Evolutionary conservation across 2,797 vertebrate species (phyloP).

Genomic region (Siniperca undulata): DNA sequence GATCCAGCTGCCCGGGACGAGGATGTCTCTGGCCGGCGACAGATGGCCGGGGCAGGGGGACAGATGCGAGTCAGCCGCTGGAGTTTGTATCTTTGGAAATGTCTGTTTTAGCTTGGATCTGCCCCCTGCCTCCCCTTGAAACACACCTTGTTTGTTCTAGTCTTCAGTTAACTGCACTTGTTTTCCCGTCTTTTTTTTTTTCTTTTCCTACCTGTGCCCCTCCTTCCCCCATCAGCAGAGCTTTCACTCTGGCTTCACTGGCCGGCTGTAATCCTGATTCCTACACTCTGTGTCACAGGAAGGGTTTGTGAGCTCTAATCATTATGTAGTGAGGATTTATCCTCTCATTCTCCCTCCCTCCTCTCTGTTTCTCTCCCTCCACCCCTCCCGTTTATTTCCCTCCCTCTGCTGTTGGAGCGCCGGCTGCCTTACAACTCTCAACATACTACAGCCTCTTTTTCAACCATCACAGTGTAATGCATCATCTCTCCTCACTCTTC

Average conservation of each 20-base stretch:
- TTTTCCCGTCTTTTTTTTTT: conserved; percentile 43
- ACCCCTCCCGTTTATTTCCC: conserved; percentile 62
- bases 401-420: conserved; percentile 55
- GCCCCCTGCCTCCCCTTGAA: conserved; percentile 16
- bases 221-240: conserved; percentile 57
- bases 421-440: conserved; percentile 66
- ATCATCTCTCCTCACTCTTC: conserved; percentile 36
- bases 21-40: conserved; percentile 42
- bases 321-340: conserved; percentile 89
- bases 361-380: conserved; percentile 50
- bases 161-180: conserved; percentile 58
- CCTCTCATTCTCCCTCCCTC: conserved; percentile 68
- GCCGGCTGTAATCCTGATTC: conserved; percentile 84
- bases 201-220: conserved; percentile 56
- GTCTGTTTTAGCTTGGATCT: conserved; percentile 33
- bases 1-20: conserved; percentile 64
- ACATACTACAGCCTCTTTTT: conserved; percentile 41
- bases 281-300: conserved; percentile 83
- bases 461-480: conserved; percentile 16
- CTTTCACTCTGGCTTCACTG: conserved; percentile 67
- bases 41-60: conserved; percentile 61
- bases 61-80: conserved; percentile 53
- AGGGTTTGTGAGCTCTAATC: conserved; percentile 87
- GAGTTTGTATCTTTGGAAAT: conserved; percentile 46
- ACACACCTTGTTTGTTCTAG: conserved; percentile 39